Evolutionary conservation across 2,888 invertebrate species (phyloP).

Genomic region (Physocephala rufipes): DNA sequence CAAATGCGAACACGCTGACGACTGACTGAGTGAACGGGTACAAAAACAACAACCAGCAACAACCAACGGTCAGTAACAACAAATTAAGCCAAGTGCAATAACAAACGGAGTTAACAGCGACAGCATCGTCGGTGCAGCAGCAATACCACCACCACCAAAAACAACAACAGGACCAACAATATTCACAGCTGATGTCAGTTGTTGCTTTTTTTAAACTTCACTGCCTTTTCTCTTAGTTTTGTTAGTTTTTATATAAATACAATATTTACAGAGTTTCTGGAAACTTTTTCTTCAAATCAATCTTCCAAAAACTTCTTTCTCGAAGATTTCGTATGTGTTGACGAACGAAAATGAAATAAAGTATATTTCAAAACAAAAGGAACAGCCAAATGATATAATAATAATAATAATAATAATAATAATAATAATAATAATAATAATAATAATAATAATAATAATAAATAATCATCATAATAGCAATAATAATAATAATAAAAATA

Average conservation of each 20-base stretch:
- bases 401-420: background rate
- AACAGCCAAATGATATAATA: background rate
- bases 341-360: too few relatives aligned
- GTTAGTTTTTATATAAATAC: background rate
- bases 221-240: background rate
- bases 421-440: background rate
- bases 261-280: slow-evolving; percentile 5
- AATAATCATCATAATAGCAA: background rate
- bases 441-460: background rate
- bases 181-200: background rate
- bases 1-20: too few relatives aligned
- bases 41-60: too few relatives aligned
- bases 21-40: too few relatives aligned
- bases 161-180: too few relatives aligned
- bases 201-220: background rate
- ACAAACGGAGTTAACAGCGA: background rate
- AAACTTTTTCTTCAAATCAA: slow-evolving; percentile 1
- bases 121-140: slow-evolving; percentile 2
- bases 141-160: background rate
- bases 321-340: background rate
- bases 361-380: background rate
- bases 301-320: background rate
- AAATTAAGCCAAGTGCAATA: background rate
- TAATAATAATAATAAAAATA: background rate
- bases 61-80: too few relatives aligned